Percentiles rank a stretch among this genome's conserved stretches.
phyloP scores from a whole-genome alignment of 2,888 invertebrate genomes.

The Tachina fera region DNA sequence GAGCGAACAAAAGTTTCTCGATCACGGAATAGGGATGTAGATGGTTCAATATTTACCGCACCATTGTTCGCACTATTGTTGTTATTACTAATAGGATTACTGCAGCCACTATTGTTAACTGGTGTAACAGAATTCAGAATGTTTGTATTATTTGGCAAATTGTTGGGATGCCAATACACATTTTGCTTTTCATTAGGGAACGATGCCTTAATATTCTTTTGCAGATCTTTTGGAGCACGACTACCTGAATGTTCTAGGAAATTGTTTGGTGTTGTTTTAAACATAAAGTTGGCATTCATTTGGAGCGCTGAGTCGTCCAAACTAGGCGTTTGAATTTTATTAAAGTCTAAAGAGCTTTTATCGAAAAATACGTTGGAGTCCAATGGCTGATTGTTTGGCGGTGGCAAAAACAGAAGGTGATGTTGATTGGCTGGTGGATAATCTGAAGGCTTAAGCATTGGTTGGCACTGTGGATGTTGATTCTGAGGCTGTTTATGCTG shows the following conservation, averaged over 20 bases:
- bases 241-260: constrained; percentile 43
- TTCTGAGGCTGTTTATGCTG: constrained; percentile 70
- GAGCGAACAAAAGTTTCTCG: constrained; percentile 83
- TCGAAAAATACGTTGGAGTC: constrained; percentile 62
- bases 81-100: constrained; percentile 33
- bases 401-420: constrained; percentile 60
- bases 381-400: constrained; percentile 35
- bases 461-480: constrained; percentile 64
- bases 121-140: constrained; percentile 19
- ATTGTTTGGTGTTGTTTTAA: constrained; percentile 58
- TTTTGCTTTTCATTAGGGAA: constrained; percentile 50
- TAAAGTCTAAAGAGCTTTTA: constrained; percentile 57
- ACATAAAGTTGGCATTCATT: constrained; percentile 55
- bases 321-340: constrained; percentile 49
- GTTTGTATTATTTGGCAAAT: constrained; percentile 43
- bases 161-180: constrained; percentile 69
- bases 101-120: constrained; percentile 33
- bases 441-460: constrained; percentile 55
- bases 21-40: constrained; percentile 73
- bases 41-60: constrained; percentile 58
- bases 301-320: constrained; percentile 38
- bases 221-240: constrained; percentile 45
- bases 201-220: constrained; percentile 34
- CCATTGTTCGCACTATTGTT: constrained; percentile 18
- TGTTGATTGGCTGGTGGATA: constrained; percentile 54